Base-by-base conservation (phyloP, 2,888 invertebrate genomes). In the Aelia acuminata region DNA sequence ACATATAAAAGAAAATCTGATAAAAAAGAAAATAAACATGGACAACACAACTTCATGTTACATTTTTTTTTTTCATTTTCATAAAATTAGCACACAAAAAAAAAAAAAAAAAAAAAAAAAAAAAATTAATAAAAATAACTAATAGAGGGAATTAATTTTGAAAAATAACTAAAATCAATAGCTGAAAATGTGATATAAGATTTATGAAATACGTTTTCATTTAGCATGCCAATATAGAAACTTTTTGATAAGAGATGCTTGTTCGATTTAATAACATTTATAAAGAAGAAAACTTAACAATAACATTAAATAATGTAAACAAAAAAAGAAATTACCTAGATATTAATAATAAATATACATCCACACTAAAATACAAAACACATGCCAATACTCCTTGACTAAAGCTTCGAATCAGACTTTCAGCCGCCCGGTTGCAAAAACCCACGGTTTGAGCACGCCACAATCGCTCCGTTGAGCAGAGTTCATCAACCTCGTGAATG, bases 261-360 rank as follows among this genome's bases (percentile, higher is more conserved):
- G 31, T 13, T n/a, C 43, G 1, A 35, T 43, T 39, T 8, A 47
- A 80, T 43, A n/a, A 80, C 0, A 47, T 22, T n/a, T 22, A 80
- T n/a, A 80, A 80, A 43, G 5, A 3, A 43, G n/a, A 80, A n/a
- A n/a, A n/a, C n/a, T n/a, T 43, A n/a, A 75, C 5, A 35, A 4
- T 43, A n/a, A 75, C 5, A 35, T 35, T 39, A 75, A 35, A 75
- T 75, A 15, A 35, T 15, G 26, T 2, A 31, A 26, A 53, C 8
- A 53, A 57, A 57, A 26, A 11, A 26, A 11, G n/a, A 31, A n/a
- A 43, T n/a, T n/a, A n/a, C 80, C 22, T 43, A 47, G 43, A 20
- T 43, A 39, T 22, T 70, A 70, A 39, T 47, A 80, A 80, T 80
- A 47, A 80, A 80, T 80, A 43, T 43, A 43, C 80, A 43, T 70